These are phyloP conservation scores for Pardosa pseudoannulata DNA, from an alignment of 2,888 invertebrate species.

Conservation along the genomic window DNA sequence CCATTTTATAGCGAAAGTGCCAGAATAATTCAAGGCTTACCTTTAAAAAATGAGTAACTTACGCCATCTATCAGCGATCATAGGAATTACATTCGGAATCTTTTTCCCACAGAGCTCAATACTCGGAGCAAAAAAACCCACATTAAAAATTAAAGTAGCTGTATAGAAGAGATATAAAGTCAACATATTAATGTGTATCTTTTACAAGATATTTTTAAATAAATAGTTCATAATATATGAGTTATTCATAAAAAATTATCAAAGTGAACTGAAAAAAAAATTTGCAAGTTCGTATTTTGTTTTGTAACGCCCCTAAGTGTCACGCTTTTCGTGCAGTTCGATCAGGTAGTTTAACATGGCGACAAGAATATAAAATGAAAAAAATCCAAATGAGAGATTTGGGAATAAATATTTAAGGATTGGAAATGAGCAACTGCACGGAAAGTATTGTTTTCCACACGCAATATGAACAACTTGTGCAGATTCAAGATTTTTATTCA, in stretches of 20 bases:
- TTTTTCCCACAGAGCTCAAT: no score
- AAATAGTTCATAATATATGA: no score
- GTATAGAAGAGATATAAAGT: neutral
- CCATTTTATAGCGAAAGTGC: constrained; percentile 45
- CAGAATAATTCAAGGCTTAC: constrained; percentile 19
- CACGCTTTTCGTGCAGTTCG: constrained; percentile 59
- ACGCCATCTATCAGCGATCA: constrained; percentile 46
- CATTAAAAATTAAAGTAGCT: neutral
- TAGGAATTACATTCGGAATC: constrained; percentile 5
- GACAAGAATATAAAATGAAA: constrained; percentile 34
- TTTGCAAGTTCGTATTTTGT: constrained; percentile 6
- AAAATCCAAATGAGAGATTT: constrained; percentile 56
- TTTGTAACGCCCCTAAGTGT: constrained; percentile 31
- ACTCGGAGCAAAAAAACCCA: no score
- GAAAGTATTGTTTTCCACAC: constrained; percentile 36
- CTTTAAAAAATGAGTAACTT: neutral
- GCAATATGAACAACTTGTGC: constrained; percentile 11
- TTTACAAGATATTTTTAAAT: no score
- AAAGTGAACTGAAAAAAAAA: neutral
- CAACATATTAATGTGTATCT: neutral
- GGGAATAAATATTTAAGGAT: constrained; percentile 69
- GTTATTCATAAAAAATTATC: constrained; percentile 11
- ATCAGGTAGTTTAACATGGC: constrained; percentile 38
- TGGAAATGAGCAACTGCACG: constrained; percentile 57
- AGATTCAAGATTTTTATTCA: neutral